A percentile compares a stretch with the other conserved stretches of the same genome.
Conservation (phyloP, 2,888 invertebrate species). For the Doris montereyensis region DNA sequence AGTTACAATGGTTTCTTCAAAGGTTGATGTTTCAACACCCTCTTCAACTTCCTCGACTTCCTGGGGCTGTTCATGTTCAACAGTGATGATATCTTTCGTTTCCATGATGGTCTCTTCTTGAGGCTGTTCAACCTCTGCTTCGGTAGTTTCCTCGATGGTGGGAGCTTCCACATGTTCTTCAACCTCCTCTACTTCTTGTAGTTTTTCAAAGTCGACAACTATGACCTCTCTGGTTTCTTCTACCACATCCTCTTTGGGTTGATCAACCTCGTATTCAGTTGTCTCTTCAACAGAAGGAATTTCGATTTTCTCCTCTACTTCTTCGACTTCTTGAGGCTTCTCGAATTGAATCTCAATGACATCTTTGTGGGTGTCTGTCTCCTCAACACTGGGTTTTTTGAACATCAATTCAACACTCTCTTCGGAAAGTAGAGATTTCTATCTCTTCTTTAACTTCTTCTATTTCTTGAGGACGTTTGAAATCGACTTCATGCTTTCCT, state of each 20-base stretch:
- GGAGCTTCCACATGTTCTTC: conserved; percentile 40
- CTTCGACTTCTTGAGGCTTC: conserved; percentile 44
- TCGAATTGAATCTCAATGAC: conserved; percentile 43
- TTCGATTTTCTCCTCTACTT: conserved; percentile 34
- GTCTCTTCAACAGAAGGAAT: conserved; percentile 8
- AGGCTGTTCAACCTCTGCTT: conserved; percentile 43
- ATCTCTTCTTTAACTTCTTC: conserved; percentile 33
- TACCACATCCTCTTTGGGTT: conserved; percentile 46
- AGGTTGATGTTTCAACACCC: too few species aligned
- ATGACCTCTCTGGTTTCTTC: conserved; percentile 49
- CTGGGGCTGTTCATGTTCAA: too few species aligned
- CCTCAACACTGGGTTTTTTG: conserved; percentile 44
- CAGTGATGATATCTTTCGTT: too few species aligned
- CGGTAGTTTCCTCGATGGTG: conserved; percentile 44
- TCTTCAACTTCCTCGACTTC: too few species aligned
- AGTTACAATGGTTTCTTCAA: too few species aligned
- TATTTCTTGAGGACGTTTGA: conserved; percentile 44
- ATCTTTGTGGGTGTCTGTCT: conserved; percentile 42
- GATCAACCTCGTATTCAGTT: conserved; percentile 33
- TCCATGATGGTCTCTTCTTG: conserved; percentile 44
- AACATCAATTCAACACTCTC: conserved; percentile 39
- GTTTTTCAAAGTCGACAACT: conserved; percentile 41
- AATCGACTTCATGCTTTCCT: conserved; percentile 46
- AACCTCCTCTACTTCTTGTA: conserved; percentile 41
- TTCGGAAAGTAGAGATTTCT: conserved; percentile 25